Percentiles rank a stretch among this genome's conserved stretches.
Evolutionary conservation across 1,140 invertebrate species (phyloP).

Genomic region (Phymorhynchus buccinoides): DNA sequence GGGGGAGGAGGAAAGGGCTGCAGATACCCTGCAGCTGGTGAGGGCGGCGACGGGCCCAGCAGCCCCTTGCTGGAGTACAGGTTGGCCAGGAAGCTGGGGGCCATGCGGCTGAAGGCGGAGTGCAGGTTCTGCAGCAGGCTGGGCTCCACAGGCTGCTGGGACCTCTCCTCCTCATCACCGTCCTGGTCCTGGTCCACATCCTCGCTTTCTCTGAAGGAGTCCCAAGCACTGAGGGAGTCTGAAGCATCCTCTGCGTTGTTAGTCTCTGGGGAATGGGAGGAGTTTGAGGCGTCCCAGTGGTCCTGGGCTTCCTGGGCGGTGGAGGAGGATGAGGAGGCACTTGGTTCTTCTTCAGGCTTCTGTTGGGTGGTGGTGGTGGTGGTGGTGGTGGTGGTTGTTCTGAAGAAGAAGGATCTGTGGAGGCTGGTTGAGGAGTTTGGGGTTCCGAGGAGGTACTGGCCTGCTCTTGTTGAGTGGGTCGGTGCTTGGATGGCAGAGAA

Average conservation of each 20-base stretch:
- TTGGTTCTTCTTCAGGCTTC: background rate
- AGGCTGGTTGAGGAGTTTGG: background rate
- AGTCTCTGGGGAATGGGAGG: background rate
- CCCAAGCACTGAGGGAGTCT: background rate
- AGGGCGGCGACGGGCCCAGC: background rate
- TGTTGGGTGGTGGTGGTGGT: background rate
- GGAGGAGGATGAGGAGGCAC: background rate
- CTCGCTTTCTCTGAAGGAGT: background rate
- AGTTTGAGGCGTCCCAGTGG: background rate
- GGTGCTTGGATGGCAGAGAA: conserved; percentile 47
- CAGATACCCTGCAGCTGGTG: conserved; percentile 24
- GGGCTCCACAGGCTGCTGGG: background rate
- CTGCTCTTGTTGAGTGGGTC: background rate
- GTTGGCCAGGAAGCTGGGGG: background rate
- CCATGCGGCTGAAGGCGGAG: conserved; percentile 6
- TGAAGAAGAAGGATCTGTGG: background rate
- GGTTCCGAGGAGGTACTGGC: background rate
- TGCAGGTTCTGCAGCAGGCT: conserved; percentile 23
- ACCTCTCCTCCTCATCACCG: background rate
- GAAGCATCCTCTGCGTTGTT: background rate
- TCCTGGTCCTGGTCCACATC: background rate
- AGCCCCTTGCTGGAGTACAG: conserved; percentile 11
- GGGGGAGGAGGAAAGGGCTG: background rate
- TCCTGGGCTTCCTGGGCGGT: background rate
- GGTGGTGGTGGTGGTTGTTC: background rate